A percentile compares a stretch with the other conserved stretches of the same genome.
Conservation (phyloP, 2,113 vertebrate genomes). For the Nibea albiflora region DNA sequence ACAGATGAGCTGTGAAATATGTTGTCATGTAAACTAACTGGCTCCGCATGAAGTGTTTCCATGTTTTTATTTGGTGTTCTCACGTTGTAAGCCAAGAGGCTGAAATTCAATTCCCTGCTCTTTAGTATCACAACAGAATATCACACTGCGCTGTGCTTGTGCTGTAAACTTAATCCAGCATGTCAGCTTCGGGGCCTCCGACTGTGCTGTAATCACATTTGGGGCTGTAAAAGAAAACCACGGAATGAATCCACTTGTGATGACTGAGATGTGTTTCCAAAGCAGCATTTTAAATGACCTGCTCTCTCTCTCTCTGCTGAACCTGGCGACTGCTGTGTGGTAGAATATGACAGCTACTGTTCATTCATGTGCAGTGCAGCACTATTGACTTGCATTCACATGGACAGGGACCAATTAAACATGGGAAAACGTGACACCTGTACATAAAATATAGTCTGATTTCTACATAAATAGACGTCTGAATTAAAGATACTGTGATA, state of each 20-base stretch:
- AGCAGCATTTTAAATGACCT: background rate
- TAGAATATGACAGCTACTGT: background rate
- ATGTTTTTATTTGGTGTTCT: background rate
- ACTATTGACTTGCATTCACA: background rate
- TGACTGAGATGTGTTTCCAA: background rate
- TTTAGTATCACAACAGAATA: background rate
- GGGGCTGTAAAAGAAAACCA: conserved; percentile 1
- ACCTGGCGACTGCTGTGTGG: background rate
- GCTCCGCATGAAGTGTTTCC: background rate
- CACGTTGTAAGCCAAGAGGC: background rate
- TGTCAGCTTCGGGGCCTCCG: background rate
- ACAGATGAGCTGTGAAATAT: background rate
- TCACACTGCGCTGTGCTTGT: conserved; percentile 12
- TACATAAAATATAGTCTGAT: too few species aligned
- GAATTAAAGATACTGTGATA: too few species aligned
- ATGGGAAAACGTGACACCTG: background rate
- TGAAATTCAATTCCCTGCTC: conserved; percentile 6
- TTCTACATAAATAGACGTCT: too few species aligned
- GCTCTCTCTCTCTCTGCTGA: background rate
- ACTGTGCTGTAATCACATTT: conserved; percentile 37
- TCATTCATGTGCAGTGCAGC: too few species aligned
- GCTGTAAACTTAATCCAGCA: conserved; percentile 25
- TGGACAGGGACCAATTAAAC: background rate
- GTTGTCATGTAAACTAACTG: background rate
- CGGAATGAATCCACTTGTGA: conserved; percentile 10